Evolutionary conservation across 1,140 invertebrate species (phyloP).

Genomic region (Solenopsis fugax): DNA sequence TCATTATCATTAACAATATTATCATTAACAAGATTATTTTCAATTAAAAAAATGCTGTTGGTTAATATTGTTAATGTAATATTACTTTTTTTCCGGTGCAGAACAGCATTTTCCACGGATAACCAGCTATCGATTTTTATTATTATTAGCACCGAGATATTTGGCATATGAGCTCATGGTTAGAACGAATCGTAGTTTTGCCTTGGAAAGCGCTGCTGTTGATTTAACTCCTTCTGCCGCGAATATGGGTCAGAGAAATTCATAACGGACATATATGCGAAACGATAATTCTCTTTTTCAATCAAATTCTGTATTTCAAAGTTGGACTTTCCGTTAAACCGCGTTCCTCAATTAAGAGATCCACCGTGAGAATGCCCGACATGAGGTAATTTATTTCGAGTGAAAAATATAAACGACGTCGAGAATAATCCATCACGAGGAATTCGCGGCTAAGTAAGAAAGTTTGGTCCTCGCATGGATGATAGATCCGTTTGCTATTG

Average conservation of each 20-base stretch:
- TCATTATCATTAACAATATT: no score
- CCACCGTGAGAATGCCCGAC: conserved; percentile 20
- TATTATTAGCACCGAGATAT: not conserved
- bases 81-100: no score
- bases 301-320: conserved; percentile 38
- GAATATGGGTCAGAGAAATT: conserved; percentile 35
- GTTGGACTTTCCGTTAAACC: conserved; percentile 14
- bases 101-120: no score
- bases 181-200: not conserved
- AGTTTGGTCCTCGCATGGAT: conserved; percentile 3
- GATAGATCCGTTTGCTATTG: not conserved
- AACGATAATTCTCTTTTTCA: conserved; percentile 58
- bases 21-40: no score
- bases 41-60: no score
- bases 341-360: conserved; percentile 40
- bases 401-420: conserved; percentile 52
- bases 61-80: no score
- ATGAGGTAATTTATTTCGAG: conserved; percentile 53
- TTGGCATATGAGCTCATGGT: not conserved
- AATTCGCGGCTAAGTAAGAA: conserved; percentile 55
- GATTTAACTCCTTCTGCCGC: conserved; percentile 3
- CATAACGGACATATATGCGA: not conserved
- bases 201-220: not conserved
- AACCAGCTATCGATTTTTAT: not conserved
- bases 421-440: conserved; percentile 33